Evolutionary conservation across 2,113 vertebrate genomes (phyloP).

Genomic region (Prionailurus viverrinus): DNA sequence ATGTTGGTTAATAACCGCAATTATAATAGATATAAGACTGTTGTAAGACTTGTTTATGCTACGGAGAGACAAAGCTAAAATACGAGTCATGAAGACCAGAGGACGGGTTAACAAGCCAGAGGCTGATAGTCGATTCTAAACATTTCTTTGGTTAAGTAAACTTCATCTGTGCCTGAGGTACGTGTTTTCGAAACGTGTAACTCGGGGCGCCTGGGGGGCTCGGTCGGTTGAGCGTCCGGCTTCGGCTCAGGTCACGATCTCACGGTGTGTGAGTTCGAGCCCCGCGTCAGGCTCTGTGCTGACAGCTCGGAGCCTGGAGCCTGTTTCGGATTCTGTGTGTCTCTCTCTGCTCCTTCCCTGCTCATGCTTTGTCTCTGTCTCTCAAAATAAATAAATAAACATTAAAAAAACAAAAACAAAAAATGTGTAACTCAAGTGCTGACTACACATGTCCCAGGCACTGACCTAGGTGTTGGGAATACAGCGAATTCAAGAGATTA

Average conservation of each 20-base stretch:
- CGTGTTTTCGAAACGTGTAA: neutral
- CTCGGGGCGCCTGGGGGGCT: no score
- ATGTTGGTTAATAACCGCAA: neutral
- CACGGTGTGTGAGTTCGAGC: no score
- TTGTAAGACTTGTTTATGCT: neutral
- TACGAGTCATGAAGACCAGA: neutral
- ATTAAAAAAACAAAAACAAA: no score
- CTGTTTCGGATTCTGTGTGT: no score
- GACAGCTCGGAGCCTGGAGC: no score
- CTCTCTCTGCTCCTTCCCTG: no score
- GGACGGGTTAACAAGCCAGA: neutral
- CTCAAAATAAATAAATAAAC: no score
- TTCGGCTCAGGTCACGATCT: no score
- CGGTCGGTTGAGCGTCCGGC: no score
- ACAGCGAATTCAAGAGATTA: neutral
- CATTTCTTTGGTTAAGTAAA: neutral
- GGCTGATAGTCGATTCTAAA: neutral
- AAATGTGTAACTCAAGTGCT: neutral
- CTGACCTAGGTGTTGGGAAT: neutral
- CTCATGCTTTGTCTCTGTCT: no score
- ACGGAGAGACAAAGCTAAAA: neutral
- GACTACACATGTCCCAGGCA: neutral
- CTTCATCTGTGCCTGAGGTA: neutral
- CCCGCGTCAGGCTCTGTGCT: no score
- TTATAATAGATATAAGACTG: neutral